Conservation (phyloP, 1,140 invertebrate genomes). For the Theocolax elegans region DNA sequence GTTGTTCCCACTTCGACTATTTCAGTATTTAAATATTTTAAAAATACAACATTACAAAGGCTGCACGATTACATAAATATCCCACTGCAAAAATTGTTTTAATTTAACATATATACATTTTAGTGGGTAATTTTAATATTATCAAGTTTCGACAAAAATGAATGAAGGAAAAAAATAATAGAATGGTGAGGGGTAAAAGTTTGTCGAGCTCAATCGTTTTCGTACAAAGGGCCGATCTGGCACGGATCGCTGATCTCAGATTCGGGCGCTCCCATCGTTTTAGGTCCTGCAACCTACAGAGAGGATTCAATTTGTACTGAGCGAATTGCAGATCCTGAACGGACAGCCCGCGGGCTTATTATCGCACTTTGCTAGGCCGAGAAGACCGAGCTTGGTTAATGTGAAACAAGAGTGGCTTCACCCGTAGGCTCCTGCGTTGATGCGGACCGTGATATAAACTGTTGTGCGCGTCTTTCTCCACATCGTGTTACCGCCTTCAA, state of each 20-base stretch:
- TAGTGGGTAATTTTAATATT: too few species aligned
- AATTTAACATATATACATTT: too few species aligned
- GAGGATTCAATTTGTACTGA: constrained; percentile 64
- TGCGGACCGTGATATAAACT: constrained; percentile 2
- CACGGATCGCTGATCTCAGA: constrained; percentile 64
- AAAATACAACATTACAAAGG: too few species aligned
- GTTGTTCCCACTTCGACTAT: too few species aligned
- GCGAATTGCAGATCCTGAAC: constrained; percentile 63
- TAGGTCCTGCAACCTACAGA: constrained; percentile 48
- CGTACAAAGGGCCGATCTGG: constrained; percentile 56
- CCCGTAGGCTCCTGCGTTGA: constrained; percentile 16
- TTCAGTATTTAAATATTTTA: too few species aligned
- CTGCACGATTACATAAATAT: too few species aligned
- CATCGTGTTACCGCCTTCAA: not conserved
- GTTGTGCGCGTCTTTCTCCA: not conserved
- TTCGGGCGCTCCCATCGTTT: constrained; percentile 48
- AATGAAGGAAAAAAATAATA: too few species aligned
- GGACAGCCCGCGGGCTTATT: constrained; percentile 65
- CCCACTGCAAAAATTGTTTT: too few species aligned
- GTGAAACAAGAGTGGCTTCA: constrained; percentile 47
- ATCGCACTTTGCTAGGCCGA: constrained; percentile 61
- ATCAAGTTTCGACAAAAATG: too few species aligned
- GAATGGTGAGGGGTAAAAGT: not conserved
- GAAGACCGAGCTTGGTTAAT: constrained; percentile 34
- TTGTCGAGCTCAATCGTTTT: not conserved